phyloP scores from a whole-genome alignment of 1,140 invertebrate species.

The Rhizoglyphus robini region DNA sequence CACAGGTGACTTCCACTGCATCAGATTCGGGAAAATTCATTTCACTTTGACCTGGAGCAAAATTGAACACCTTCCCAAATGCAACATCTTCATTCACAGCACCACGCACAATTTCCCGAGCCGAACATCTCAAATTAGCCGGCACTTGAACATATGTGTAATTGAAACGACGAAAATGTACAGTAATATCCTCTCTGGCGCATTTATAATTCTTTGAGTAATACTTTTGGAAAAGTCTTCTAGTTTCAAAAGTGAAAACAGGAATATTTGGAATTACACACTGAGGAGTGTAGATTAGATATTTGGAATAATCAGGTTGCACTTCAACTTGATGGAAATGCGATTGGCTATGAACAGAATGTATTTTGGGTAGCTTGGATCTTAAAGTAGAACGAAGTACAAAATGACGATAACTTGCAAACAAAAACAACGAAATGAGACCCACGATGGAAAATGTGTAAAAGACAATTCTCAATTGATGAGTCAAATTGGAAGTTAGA shows the following conservation, averaged over 20 bases:
- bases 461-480: too few relatives aligned
- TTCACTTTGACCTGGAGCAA: not conserved
- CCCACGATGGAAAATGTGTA: too few relatives aligned
- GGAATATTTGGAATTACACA: too few relatives aligned
- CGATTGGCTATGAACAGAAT: too few relatives aligned
- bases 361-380: too few relatives aligned
- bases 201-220: not conserved
- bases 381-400: too few relatives aligned
- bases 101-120: not conserved
- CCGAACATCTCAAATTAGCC: not conserved
- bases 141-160: not conserved
- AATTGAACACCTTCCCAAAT: not conserved
- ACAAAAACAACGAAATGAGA: too few relatives aligned
- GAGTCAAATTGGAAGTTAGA: too few relatives aligned
- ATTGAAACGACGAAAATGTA: not conserved
- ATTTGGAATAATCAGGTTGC: too few relatives aligned
- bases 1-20: not conserved
- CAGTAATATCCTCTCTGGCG: not conserved
- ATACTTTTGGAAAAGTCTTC: not conserved
- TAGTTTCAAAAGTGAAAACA: not conserved
- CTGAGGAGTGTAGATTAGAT: too few relatives aligned
- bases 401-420: too few relatives aligned
- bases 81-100: not conserved
- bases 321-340: too few relatives aligned
- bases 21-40: not conserved